Conservation (phyloP, 2,113 vertebrate genomes). For the Pseudonaja textilis region DNA sequence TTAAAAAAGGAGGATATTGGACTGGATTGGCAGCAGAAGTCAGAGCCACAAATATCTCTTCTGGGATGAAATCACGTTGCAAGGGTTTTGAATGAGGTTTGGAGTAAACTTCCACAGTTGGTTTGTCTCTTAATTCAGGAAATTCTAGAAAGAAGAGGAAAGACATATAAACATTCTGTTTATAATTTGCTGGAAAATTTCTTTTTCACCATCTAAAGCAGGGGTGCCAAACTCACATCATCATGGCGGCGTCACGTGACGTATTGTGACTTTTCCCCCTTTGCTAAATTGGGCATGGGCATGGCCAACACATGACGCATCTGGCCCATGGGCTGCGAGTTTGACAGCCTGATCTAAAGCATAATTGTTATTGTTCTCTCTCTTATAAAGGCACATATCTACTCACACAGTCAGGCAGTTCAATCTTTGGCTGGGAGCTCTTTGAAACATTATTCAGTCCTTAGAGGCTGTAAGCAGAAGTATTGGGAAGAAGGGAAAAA, state of each 20-base stretch:
- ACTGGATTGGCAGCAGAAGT: slow-evolving; percentile 60
- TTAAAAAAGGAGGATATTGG: slow-evolving; percentile 52
- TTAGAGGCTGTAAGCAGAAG: not conserved
- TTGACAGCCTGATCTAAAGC: no score
- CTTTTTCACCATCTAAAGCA: not conserved
- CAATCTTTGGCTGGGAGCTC: not conserved
- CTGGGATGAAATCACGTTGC: slow-evolving; percentile 68
- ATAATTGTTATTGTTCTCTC: not conserved
- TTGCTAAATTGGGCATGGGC: no score
- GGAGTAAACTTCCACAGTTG: not conserved
- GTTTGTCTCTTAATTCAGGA: slow-evolving; percentile 44
- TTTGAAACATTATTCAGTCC: not conserved
- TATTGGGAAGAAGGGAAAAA: not conserved
- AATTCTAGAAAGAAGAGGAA: slow-evolving; percentile 40
- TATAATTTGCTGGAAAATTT: not conserved
- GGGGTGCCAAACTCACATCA: no score
- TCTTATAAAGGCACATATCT: not conserved
- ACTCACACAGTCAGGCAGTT: not conserved
- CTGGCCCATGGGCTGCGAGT: no score
- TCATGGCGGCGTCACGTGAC: no score
- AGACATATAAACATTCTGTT: not conserved
- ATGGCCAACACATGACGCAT: no score
- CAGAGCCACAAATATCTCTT: slow-evolving; percentile 77
- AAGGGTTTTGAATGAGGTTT: slow-evolving; percentile 45
- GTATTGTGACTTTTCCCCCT: no score